Percentiles rank a stretch among this genome's conserved stretches.
Evolutionary conservation across 2,888 invertebrate species (phyloP).

Genomic region (Archips xylosteana): DNA sequence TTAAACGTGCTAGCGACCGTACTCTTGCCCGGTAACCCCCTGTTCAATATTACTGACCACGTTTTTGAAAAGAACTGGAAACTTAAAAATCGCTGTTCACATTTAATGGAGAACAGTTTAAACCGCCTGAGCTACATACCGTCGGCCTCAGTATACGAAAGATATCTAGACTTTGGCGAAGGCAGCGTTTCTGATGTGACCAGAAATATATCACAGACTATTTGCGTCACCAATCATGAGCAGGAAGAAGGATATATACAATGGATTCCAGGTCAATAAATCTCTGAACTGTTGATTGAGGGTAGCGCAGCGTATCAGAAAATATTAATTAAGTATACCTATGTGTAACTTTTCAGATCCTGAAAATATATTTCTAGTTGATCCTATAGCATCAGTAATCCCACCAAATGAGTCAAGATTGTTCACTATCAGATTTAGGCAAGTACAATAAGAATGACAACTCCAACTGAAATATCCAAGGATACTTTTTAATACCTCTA

Average conservation of each 20-base stretch:
- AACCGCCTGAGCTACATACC: conserved; percentile 70
- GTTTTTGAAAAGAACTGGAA: conserved; percentile 67
- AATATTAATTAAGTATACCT: neutral
- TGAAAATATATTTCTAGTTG: conserved; percentile 72
- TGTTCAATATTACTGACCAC: conserved; percentile 66
- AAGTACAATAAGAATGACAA: conserved; percentile 33
- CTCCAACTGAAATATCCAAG: no score
- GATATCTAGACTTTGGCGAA: conserved; percentile 74
- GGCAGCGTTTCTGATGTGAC: conserved; percentile 70
- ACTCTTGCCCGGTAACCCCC: conserved; percentile 64
- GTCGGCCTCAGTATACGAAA: conserved; percentile 73
- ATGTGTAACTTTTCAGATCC: conserved; percentile 61
- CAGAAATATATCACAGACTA: conserved; percentile 74
- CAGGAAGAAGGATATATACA: conserved; percentile 72
- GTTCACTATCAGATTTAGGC: conserved; percentile 79
- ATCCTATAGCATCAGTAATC: conserved; percentile 69
- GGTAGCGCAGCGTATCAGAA: neutral
- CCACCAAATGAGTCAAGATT: conserved; percentile 75
- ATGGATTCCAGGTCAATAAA: conserved; percentile 69
- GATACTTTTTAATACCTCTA: neutral
- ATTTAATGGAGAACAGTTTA: conserved; percentile 78
- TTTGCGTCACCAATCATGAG: conserved; percentile 78
- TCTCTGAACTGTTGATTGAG: neutral
- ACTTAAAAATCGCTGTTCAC: conserved; percentile 61
- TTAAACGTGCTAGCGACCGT: conserved; percentile 70